Evolutionary conservation across 2,888 invertebrate species (phyloP), one percentile per base, ranked within the genome.

Genomic region (Melanophora roralis): DNA sequence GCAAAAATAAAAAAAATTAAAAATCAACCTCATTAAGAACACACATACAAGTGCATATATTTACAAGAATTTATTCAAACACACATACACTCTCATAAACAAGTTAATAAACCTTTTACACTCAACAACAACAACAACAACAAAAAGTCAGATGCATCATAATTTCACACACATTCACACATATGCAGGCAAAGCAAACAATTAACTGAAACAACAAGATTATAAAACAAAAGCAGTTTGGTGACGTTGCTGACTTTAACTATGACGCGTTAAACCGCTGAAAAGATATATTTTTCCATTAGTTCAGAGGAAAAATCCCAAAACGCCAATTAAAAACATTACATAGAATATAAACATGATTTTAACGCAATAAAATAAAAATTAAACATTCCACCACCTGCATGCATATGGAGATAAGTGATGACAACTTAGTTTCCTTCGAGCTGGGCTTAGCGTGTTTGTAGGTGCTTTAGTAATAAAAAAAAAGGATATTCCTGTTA

Each of bases 221-320:
- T 27, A 27, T 27, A 6, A 3, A 5, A 5, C 3, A 27, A 5
- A 3, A 27, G 27, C 27, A 27, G 3, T 27, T 27, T 27, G 3
- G 27, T 27, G 23, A 53, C 34, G 51, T 43, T 34, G 34, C 12
- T n/a, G n/a, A n/a, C n/a, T 21, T 23, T 57, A 51, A 59, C 27
- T 60, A 32, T 34, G 51, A 40, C 49, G 40, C n/a, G n/a, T 40
- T 51, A 51, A 60, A 14, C 49, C 19, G 40, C 40, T 60, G 40
- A 38, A 64, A 64, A 59, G 43, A 34, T 49, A 67, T 67, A 67
- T n/a, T 67, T 74, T 74, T 65, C 74, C 67, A 43, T 40, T 14
- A 47, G 27, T 51, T 60, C 21, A 16, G 59, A 60, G 74, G 74
- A 74, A 74, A 74, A 65, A 74, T 65, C 57, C 73, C 73, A 67